A percentile compares a stretch with the other conserved stretches of the same genome.
phyloP scores from a whole-genome alignment of 2,888 invertebrate genomes.

The Heliconius charithonia region DNA sequence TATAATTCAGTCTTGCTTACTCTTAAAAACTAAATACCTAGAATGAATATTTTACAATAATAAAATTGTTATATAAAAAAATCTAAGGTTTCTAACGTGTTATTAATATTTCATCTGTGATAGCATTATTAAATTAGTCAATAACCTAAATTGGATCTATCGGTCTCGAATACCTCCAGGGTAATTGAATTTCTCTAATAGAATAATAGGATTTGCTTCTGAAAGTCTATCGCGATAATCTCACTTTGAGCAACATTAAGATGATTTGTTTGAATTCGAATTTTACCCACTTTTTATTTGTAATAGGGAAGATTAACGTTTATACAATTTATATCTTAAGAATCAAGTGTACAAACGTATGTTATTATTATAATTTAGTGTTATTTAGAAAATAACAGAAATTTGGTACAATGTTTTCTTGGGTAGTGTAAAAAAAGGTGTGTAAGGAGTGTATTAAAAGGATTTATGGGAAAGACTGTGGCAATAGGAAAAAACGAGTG shows the following conservation, averaged over 20 bases:
- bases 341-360: no score
- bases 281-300: background rate
- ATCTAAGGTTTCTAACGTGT: constrained; percentile 16
- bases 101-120: constrained; percentile 34
- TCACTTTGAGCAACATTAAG: constrained; percentile 29
- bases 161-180: constrained; percentile 35
- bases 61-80: background rate
- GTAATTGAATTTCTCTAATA: constrained; percentile 46
- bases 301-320: background rate
- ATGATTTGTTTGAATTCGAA: constrained; percentile 24
- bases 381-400: no score
- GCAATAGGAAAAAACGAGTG: background rate
- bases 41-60: background rate
- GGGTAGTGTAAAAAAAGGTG: no score
- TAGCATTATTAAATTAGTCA: constrained; percentile 37
- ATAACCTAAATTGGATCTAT: constrained; percentile 45
- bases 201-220: constrained; percentile 41
- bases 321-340: background rate
- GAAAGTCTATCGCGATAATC: constrained; percentile 33
- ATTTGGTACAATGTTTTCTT: no score
- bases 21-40: background rate
- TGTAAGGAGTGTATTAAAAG: no score
- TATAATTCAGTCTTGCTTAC: background rate
- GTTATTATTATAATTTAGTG: no score
- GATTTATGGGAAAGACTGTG: background rate